phyloP scores from a whole-genome alignment of 2,888 invertebrate species.

The Idaea dimidiata region DNA sequence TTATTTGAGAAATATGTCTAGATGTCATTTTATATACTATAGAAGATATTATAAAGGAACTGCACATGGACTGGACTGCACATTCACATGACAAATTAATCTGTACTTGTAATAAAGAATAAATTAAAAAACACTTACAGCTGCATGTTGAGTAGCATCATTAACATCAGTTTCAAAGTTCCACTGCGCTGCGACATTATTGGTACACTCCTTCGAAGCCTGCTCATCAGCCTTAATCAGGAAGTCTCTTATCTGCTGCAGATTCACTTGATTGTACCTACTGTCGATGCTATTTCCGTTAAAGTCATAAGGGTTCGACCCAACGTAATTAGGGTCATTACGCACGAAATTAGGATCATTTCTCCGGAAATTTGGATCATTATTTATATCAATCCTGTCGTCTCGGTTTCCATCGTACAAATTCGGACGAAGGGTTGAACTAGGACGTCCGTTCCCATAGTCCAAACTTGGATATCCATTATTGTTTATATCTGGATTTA shows the following conservation, averaged over 20 bases:
- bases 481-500: constrained; percentile 72
- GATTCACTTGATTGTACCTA: constrained; percentile 64
- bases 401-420: constrained; percentile 62
- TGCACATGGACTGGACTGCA: too few relatives aligned
- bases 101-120: too few relatives aligned
- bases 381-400: constrained; percentile 70
- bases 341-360: constrained; percentile 78
- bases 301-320: constrained; percentile 68
- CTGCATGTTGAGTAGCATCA: constrained; percentile 89
- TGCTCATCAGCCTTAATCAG: constrained; percentile 87
- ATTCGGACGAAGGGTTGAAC: constrained; percentile 49
- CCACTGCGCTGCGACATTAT: constrained; percentile 94
- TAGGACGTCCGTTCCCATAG: constrained; percentile 55
- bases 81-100: too few relatives aligned
- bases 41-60: too few relatives aligned
- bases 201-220: constrained; percentile 90
- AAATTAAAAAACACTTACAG: constrained; percentile 82
- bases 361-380: constrained; percentile 68
- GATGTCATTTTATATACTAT: too few relatives aligned
- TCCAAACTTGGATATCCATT: constrained; percentile 67
- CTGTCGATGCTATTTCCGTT: constrained; percentile 65
- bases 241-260: constrained; percentile 79
- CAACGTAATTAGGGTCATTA: constrained; percentile 67
- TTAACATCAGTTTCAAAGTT: constrained; percentile 93
- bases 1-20: too few relatives aligned